Base-by-base conservation (phyloP, 1,140 invertebrate genomes). In the Physella acuta region DNA sequence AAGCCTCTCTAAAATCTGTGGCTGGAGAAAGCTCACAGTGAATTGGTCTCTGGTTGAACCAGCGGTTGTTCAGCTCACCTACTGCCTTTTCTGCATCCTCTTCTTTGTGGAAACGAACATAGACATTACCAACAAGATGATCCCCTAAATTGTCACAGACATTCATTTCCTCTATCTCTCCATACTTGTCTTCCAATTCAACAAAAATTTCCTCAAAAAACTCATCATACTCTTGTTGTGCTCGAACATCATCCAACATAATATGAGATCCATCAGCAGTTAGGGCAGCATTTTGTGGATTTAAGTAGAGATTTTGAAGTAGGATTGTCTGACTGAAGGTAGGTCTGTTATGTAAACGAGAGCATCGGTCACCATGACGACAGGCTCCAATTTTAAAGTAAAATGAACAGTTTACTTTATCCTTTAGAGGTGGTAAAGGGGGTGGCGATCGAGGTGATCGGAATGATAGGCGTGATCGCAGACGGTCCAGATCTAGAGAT, bases 361-460 rank as follows among this genome's bases (percentile, higher is more conserved):
- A 98, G 86, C 97, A 99, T 70, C 96, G 90, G 85, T 99, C 97
- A 20, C 97, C 97, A 87, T 99, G 97, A 76, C 97, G 89, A 85
- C 97, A 99, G 44, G 97, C 97, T 83, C 97, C 97, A 75, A 99
- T 99, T 90, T 99, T 99, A 85, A 99, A 99, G 83, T 98, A 99
- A 88, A 99, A 99, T 3, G 96, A 99, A 87, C 97, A 99, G 85
- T 99, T 99, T 64, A 99, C 97, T 88, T 95, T 98, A n/a, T n/a
- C n/a, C n/a, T n/a, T n/a, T n/a, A 60, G 33, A 5, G 58, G 31
- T 26, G 3, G 8, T 14, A 26, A 24, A 31, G 8, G 24, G 33
- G 28, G 16, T 4, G 26, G 58, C 4, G 33, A 31, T 8, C 26
- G 26, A 11, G 16, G 31, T 31, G 31, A 33, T 16, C 24, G 58